These are phyloP conservation scores for Trissonchulus latispiculum DNA, from an alignment of 2,888 invertebrate species.

Conservation along the genomic window DNA sequence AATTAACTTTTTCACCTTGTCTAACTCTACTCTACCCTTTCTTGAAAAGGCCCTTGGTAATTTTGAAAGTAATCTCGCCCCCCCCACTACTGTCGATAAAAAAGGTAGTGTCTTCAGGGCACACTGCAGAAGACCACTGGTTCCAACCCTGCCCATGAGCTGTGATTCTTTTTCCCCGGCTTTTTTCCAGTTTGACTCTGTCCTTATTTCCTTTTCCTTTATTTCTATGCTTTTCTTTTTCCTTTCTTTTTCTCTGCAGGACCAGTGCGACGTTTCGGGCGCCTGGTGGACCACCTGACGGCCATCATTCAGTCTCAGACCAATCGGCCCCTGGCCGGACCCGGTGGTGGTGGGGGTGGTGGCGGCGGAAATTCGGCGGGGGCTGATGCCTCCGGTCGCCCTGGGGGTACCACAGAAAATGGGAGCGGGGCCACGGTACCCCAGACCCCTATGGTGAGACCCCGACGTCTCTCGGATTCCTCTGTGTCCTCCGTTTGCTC, in stretches of 20 bases:
- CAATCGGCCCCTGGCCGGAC: slow-evolving; percentile 24
- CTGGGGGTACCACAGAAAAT: not conserved
- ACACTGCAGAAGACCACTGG: no score
- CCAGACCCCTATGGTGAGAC: slow-evolving; percentile 35
- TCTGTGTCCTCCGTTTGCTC: slow-evolving; percentile 36
- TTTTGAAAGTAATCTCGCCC: no score
- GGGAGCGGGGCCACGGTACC: slow-evolving; percentile 19
- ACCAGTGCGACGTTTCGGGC: slow-evolving; percentile 38
- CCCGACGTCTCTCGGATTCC: slow-evolving; percentile 39
- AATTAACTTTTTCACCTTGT: no score
- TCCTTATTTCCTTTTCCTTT: no score
- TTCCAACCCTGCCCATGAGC: no score
- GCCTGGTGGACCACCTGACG: slow-evolving; percentile 42
- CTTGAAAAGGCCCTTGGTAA: no score
- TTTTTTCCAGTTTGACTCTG: no score
- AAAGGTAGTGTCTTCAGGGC: no score
- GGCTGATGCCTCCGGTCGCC: not conserved
- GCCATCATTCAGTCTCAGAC: slow-evolving; percentile 36
- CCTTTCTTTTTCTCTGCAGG: slow-evolving; percentile 25
- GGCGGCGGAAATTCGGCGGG: slow-evolving; percentile 9
- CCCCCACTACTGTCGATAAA: no score
- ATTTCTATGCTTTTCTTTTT: no score
- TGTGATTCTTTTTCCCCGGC: not conserved
- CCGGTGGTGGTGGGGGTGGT: not conserved
- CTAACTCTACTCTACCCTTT: no score